Evolutionary conservation across 2,113 vertebrate species (phyloP), one percentile per base, ranked within the genome.

Genomic region (Corythoichthys haematopterus): DNA sequence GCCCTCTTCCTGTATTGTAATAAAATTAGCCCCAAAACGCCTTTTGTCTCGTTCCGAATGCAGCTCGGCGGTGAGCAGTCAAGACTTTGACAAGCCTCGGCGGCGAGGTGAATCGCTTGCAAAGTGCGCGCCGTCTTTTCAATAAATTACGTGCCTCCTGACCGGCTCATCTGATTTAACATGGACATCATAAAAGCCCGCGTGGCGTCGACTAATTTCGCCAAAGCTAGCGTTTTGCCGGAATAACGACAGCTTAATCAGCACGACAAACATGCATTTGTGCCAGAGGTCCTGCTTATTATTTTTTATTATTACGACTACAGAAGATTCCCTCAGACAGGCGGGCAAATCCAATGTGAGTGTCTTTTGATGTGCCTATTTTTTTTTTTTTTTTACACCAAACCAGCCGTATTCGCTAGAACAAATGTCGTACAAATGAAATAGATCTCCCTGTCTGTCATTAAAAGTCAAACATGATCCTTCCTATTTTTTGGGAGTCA

Each of bases 11-110:
- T 78, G 85, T 76, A 91, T 93, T 91, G 90, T 88, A 91, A 91
- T 92, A 89, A 91, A 92, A 91, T 93, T 92, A 91, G 91, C 90
- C 88, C 86, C 55, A 76, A 85, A 91, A 90, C 86, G 89, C 84
- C 84, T 87, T 83, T 88, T 91, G 86, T 92, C 89, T 87, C 3
- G 4, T 88, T 89, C 83, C 84, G 79, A 88, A 90, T 85, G 82
- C 83, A 77, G 78, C 87, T 74, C 83, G 77, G 74, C 83, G 82
- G 86, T 85, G 85, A 90, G 85, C 81, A 80, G 76, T 55, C 74
- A 71, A 90, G 81, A 87, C 72, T 81, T 82, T 88, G 88, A 91
- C 86, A 88, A 84, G 80, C 85, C 80, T 77, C 84, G 80, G 80
- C 88, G 84, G 77, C 88, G 86, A 77, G 64, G 84, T 88, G 72